These are phyloP conservation scores for Thalassarche chlororhynchos DNA, from an alignment of 2,113 vertebrate genomes.

Conservation along the genomic window DNA sequence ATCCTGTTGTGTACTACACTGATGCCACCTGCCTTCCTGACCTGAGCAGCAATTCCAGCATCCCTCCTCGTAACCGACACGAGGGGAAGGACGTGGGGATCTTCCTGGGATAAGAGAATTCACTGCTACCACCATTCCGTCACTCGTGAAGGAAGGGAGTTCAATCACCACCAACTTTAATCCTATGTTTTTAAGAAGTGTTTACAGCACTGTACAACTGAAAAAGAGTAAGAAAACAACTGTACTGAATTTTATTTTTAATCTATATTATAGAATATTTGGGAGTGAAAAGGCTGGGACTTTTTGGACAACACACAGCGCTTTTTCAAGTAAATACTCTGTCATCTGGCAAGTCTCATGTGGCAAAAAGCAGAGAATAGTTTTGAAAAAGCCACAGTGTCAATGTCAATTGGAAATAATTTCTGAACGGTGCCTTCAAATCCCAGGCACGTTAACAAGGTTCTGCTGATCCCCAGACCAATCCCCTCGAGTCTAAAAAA, in stretches of 20 bases:
- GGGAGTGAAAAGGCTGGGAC: not conserved
- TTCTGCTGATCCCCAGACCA: not conserved
- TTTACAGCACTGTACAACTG: not conserved
- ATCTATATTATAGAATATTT: not conserved
- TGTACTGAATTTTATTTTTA: not conserved
- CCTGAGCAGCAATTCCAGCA: not conserved
- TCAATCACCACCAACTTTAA: not conserved
- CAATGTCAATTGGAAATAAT: constrained; percentile 19
- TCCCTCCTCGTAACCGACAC: accelerated
- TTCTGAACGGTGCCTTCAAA: constrained; percentile 9
- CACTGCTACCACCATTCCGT: not conserved
- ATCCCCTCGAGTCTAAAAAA: not conserved
- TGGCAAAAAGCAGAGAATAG: not conserved
- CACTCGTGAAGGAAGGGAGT: accelerated
- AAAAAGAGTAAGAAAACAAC: not conserved
- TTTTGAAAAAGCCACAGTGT: not conserved
- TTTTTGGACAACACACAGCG: not conserved
- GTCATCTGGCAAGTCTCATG: not conserved
- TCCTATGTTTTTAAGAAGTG: not conserved
- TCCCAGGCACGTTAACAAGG: constrained; percentile 9
- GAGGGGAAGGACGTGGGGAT: not conserved
- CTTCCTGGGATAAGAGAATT: not conserved
- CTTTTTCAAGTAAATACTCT: constrained; percentile 9
- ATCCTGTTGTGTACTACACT: accelerated
- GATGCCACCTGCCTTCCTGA: not conserved